phyloP scores from a whole-genome alignment of 2,888 invertebrate species.

The Eupithecia subfuscata region DNA sequence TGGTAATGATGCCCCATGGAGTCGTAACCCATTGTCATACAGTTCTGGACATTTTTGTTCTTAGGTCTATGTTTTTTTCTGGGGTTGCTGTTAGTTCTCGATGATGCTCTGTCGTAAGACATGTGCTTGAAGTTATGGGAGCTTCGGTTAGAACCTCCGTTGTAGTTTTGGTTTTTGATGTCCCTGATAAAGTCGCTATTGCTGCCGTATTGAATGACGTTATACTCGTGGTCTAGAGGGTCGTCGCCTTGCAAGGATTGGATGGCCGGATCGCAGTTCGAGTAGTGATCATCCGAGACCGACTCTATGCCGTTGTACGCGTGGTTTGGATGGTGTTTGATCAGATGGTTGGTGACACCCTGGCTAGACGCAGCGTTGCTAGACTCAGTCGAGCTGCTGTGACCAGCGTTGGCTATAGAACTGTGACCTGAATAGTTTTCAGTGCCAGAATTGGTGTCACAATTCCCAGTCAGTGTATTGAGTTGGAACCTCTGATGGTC shows the following conservation, averaged over 20 bases:
- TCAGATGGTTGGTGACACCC: slow-evolving; percentile 80
- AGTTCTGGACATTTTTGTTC: slow-evolving; percentile 82
- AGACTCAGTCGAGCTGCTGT: slow-evolving; percentile 81
- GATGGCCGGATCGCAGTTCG: slow-evolving; percentile 80
- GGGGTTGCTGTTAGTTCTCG: slow-evolving; percentile 81
- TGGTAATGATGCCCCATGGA: slow-evolving; percentile 80
- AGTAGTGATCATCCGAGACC: slow-evolving; percentile 80
- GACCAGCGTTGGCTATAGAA: slow-evolving; percentile 82
- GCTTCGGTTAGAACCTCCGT: slow-evolving; percentile 77
- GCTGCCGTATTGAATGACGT: slow-evolving; percentile 81
- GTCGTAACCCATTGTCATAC: slow-evolving; percentile 85
- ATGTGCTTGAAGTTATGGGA: slow-evolving; percentile 82
- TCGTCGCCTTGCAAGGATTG: slow-evolving; percentile 80
- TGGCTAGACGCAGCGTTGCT: slow-evolving; percentile 81
- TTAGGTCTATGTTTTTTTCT: slow-evolving; percentile 79
- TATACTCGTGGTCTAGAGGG: slow-evolving; percentile 80
- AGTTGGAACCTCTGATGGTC: slow-evolving; percentile 80
- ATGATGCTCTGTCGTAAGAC: slow-evolving; percentile 79
- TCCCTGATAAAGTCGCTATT: slow-evolving; percentile 79
- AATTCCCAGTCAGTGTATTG: slow-evolving; percentile 82
- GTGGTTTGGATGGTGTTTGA: slow-evolving; percentile 78
- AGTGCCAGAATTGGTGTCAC: slow-evolving; percentile 85
- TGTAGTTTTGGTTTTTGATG: slow-evolving; percentile 83
- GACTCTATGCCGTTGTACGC: slow-evolving; percentile 81
- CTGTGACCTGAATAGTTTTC: slow-evolving; percentile 86